Evolutionary conservation across 2,797 vertebrate species (phyloP), one percentile per base, ranked within the genome.

Genomic region (Hydrophis major): DNA sequence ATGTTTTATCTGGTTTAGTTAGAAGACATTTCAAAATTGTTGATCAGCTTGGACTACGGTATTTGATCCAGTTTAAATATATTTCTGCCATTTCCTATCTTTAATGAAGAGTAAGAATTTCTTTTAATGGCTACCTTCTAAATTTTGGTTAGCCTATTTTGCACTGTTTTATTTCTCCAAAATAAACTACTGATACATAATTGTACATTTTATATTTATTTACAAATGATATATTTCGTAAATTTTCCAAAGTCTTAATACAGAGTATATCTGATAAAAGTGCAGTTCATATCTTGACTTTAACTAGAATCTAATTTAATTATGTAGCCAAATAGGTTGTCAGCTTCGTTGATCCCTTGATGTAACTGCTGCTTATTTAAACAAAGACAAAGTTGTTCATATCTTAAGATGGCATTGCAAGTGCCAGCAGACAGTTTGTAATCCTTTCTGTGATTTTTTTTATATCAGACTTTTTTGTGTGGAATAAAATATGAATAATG

Each of bases 131-230:
- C 96, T 97, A 95, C 97, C 97, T 97, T 97, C 94, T 97, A 95
- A 95, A 94, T 96, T 86, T 96, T 95, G 96, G 95, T 96, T 95
- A 74, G 96, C 96, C 97, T 97, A 94, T 97, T 97, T 97, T 97
- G 97, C 98, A 98, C 98, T 98, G 98, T 97, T 98, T 98, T 96
- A 95, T 97, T 97, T 96, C 97, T 98, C 97, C 94, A 95, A 96
- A 98, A 98, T 98, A 97, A 98, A 98, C 98, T 98, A 98, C 98
- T 98, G 98, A 98, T 97, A 98, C 97, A 95, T 97, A 96, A 96
- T 97, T 94, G 95, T 96, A 95, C 96, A 96, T 96, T 96, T 96
- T 96, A 96, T 94, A 95, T 28, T 95, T 96, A 96, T 96, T 96
- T 95, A 95, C 96, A 94, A 91, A 94, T 93, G 53, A 94, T 95